These are phyloP conservation scores for Allophyes oxyacanthae DNA, from an alignment of 2,888 invertebrate species.

Conservation along the genomic window DNA sequence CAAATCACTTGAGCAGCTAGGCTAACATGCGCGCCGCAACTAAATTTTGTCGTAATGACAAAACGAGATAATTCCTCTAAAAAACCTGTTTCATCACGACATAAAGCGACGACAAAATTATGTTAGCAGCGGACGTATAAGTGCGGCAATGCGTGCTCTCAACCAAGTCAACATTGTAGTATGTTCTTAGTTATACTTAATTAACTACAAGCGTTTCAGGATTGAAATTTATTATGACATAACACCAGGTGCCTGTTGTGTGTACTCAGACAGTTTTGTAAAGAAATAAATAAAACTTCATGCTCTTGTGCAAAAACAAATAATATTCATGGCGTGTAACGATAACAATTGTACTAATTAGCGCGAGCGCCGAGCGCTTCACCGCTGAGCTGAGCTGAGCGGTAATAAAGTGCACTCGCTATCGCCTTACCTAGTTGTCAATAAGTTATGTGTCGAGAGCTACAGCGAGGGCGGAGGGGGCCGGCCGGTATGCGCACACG, in stretches of 20 bases:
- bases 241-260: not conserved
- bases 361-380: conserved; percentile 22
- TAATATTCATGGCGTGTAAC: conserved; percentile 23
- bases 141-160: no score
- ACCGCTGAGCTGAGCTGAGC: conserved; percentile 7
- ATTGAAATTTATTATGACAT: conserved; percentile 1
- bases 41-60: no score
- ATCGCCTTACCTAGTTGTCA: conserved; percentile 58
- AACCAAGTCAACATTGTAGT: no score
- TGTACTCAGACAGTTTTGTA: not conserved
- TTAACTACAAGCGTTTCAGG: no score
- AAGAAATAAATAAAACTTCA: conserved; percentile 2
- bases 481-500: conserved; percentile 24
- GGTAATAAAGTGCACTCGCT: conserved; percentile 48
- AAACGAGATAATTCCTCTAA: no score
- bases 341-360: conserved; percentile 54
- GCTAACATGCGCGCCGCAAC: no score
- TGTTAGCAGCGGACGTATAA: no score
- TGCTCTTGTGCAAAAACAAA: conserved; percentile 9
- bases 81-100: no score
- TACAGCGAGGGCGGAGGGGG: conserved; percentile 12
- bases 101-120: no score
- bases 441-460: conserved; percentile 45
- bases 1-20: no score
- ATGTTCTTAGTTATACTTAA: no score